Conservation (phyloP, 2,113 vertebrate species). For the Progne subis region DNA sequence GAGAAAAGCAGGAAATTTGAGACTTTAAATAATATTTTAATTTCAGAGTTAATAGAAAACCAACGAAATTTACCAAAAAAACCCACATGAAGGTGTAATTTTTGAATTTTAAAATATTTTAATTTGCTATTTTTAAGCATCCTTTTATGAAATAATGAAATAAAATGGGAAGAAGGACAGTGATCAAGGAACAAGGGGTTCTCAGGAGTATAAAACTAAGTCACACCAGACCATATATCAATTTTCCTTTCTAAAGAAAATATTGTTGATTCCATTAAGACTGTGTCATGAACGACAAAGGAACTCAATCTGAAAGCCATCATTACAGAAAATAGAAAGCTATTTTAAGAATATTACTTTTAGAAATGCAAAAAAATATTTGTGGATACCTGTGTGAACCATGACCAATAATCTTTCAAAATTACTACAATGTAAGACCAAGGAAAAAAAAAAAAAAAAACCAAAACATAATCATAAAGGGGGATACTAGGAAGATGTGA, state of each 20-base stretch:
- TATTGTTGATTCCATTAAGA: neutral
- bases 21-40: neutral
- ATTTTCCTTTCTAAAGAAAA: neutral
- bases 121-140: neutral
- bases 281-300: neutral
- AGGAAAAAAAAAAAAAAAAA: neutral
- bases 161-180: neutral
- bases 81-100: rapidly evolving
- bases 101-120: neutral
- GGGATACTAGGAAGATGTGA: neutral
- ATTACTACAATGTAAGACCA: neutral
- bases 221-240: neutral
- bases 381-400: neutral
- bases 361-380: neutral
- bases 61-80: neutral
- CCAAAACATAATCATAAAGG: neutral
- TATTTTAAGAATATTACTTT: neutral
- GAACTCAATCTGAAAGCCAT: neutral
- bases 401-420: neutral
- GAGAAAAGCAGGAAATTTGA: neutral
- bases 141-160: neutral
- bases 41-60: neutral
- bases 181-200: neutral
- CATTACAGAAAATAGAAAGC: neutral
- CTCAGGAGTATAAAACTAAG: neutral